Conservation (phyloP, 1,140 invertebrate species). For the Drosophila insularis region DNA sequence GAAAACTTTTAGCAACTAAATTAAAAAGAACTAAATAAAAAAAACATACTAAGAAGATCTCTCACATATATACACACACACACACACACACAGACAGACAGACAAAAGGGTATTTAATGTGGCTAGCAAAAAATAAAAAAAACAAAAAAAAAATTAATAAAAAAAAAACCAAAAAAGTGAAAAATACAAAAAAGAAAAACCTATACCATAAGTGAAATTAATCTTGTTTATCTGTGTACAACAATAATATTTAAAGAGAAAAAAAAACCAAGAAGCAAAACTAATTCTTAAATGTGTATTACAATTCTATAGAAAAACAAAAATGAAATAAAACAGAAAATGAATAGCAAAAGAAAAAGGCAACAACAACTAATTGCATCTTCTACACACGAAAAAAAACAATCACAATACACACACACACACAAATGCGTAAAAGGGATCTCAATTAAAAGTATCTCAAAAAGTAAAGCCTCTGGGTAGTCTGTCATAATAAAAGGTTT, state of each 20-base stretch:
- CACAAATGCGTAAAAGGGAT: too few species aligned
- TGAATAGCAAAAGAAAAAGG: not conserved
- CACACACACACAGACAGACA: conserved; percentile 6
- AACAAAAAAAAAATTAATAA: conserved; percentile 33
- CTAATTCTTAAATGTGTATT: conserved; percentile 76
- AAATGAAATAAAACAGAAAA: conserved; percentile 12
- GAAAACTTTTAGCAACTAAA: conserved; percentile 45
- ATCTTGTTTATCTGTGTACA: conserved; percentile 80
- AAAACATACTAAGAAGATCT: conserved; percentile 3
- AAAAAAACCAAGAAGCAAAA: not conserved
- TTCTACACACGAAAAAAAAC: not conserved
- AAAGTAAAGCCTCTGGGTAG: not conserved
- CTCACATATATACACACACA: not conserved
- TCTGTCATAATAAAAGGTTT: not conserved
- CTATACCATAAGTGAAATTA: conserved; percentile 59
- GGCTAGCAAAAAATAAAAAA: conserved; percentile 39
- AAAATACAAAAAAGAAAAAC: conserved; percentile 31
- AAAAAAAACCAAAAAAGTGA: conserved; percentile 30
- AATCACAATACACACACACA: too few species aligned
- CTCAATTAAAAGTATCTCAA: too few species aligned
- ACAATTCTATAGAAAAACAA: conserved; percentile 49
- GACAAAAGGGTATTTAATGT: conserved; percentile 12
- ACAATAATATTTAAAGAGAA: conserved; percentile 76
- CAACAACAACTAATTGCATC: not conserved
- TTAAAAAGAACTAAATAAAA: conserved; percentile 4